These are phyloP conservation scores for Ciconia stormi DNA, from an alignment of 2,113 vertebrate genomes.

Conservation along the genomic window DNA sequence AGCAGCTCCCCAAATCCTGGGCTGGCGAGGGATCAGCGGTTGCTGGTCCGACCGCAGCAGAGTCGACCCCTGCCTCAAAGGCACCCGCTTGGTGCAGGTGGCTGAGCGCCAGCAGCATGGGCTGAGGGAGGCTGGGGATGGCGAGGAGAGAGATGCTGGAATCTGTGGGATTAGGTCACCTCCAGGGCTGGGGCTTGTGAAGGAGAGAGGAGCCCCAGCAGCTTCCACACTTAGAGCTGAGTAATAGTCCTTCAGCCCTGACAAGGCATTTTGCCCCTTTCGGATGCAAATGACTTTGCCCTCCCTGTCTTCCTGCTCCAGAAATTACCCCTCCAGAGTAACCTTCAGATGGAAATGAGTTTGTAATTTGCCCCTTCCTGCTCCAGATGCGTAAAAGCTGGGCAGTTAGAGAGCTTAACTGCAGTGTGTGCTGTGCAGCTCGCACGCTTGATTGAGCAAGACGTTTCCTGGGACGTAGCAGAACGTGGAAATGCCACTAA, in stretches of 20 bases:
- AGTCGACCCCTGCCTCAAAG: background rate
- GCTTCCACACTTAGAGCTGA: background rate
- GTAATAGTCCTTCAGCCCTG: background rate
- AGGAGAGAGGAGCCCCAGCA: background rate
- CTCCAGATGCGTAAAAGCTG: background rate
- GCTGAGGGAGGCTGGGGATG: background rate
- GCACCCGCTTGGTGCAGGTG: background rate
- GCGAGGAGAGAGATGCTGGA: background rate
- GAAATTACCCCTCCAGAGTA: background rate
- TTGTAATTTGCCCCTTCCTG: background rate
- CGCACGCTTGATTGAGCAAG: background rate
- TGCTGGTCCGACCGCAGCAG: background rate
- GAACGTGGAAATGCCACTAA: background rate
- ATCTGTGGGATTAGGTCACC: background rate
- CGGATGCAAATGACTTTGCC: background rate
- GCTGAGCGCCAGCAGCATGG: background rate
- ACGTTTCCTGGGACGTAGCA: background rate
- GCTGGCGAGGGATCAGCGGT: background rate
- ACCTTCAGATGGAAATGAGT: background rate
- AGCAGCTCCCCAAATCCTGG: background rate
- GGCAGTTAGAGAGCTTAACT: background rate
- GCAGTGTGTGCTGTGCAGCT: background rate
- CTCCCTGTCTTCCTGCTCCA: background rate
- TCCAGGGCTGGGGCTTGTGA: background rate
- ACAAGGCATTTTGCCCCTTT: background rate